phyloP scores from a whole-genome alignment of 2,888 invertebrate species.

The Bhutanitis thaidina region DNA sequence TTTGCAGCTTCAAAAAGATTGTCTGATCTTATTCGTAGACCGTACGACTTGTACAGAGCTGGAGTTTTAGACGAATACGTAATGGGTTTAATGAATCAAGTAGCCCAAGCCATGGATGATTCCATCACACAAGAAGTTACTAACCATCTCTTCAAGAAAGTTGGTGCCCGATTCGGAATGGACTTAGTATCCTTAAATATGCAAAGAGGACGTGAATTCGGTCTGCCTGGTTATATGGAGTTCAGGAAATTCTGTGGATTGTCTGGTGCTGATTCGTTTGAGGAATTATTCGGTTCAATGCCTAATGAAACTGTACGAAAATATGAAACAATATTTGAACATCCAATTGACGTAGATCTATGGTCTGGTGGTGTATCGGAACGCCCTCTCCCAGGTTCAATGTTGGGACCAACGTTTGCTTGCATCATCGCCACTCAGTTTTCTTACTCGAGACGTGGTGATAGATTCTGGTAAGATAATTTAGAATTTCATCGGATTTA shows the following conservation, averaged over 20 bases:
- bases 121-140: constrained; percentile 95
- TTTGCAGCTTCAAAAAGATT: constrained; percentile 88
- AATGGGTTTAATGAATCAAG: constrained; percentile 96
- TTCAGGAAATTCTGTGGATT: constrained; percentile 94
- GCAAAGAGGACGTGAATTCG: constrained; percentile 95
- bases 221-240: constrained; percentile 95
- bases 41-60: constrained; percentile 93
- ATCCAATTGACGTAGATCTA: constrained; percentile 94
- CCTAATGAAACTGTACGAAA: constrained; percentile 91
- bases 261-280: constrained; percentile 87
- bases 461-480: constrained; percentile 90
- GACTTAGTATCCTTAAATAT: constrained; percentile 96
- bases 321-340: constrained; percentile 92
- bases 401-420: constrained; percentile 96
- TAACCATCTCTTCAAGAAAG: constrained; percentile 94
- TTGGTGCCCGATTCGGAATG: constrained; percentile 88
- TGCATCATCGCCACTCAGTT: constrained; percentile 97
- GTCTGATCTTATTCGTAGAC: constrained; percentile 92
- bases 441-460: constrained; percentile 92
- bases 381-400: constrained; percentile 91
- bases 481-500: background rate
- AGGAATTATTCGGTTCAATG: constrained; percentile 92
- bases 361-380: constrained; percentile 98
- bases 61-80: constrained; percentile 95
- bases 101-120: constrained; percentile 96